Evolutionary conservation across 2,797 vertebrate species (phyloP).

Genomic region (Lophius americanus): DNA sequence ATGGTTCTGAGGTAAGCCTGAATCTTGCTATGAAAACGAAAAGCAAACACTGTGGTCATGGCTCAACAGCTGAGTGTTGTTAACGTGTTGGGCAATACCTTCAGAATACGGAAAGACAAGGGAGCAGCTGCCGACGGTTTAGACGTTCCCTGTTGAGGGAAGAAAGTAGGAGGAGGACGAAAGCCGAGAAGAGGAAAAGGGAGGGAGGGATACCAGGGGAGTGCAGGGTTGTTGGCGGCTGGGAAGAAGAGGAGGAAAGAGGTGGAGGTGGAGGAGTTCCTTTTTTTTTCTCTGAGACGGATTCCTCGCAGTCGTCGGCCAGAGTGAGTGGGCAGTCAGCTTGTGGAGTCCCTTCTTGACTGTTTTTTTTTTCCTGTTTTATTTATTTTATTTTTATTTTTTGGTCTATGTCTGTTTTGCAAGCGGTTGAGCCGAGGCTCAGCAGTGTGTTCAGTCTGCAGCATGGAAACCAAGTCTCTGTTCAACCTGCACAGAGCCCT

Average conservation of each 20-base stretch:
- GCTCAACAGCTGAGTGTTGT: constrained; percentile 38
- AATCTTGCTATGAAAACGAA: constrained; percentile 9
- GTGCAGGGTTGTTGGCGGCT: constrained; percentile 24
- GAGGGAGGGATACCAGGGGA: constrained; percentile 11
- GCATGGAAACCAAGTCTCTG: constrained; percentile 86
- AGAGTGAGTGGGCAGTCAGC: constrained; percentile 28
- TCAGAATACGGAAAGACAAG: constrained; percentile 48
- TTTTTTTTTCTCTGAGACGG: constrained; percentile 33
- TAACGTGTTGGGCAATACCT: constrained; percentile 53
- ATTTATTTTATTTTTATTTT: not conserved
- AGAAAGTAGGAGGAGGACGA: constrained; percentile 14
- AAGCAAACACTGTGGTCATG: constrained; percentile 34
- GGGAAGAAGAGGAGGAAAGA: constrained; percentile 11
- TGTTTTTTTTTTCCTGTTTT: not conserved
- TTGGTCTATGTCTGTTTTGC: constrained; percentile 8
- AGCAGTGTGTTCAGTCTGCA: constrained; percentile 29
- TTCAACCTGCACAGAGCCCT: constrained; percentile 90
- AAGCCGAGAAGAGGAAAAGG: constrained; percentile 22
- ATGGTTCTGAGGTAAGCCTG: constrained; percentile 9
- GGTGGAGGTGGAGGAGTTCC: constrained; percentile 36
- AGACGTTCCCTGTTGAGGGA: constrained; percentile 39
- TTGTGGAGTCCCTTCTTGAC: constrained; percentile 25
- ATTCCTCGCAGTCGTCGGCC: constrained; percentile 38
- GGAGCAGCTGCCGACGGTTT: constrained; percentile 61
- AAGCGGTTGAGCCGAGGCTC: constrained; percentile 1